phyloP scores from a whole-genome alignment of 2,797 vertebrate genomes.

The Artibeus jamaicensis region DNA sequence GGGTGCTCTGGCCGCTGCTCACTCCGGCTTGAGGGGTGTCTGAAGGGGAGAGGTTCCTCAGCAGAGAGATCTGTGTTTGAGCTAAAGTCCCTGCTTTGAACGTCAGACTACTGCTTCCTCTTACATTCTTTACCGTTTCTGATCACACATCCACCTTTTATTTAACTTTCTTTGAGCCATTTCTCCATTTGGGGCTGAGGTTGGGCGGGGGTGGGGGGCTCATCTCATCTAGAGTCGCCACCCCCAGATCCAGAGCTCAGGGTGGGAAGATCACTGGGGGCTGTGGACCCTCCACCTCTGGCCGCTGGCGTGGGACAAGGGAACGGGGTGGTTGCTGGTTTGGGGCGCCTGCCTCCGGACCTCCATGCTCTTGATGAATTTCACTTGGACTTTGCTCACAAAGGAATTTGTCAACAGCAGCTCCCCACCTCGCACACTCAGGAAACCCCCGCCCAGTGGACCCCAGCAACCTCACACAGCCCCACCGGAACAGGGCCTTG shows the following conservation, averaged over 20 bases:
- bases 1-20: background rate
- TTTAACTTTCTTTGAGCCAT: conserved; percentile 71
- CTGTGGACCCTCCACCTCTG: conserved; percentile 9
- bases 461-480: background rate
- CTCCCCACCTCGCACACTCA: background rate
- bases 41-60: conserved; percentile 16
- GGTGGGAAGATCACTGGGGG: conserved; percentile 5
- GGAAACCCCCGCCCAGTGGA: background rate
- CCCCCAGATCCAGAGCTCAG: conserved; percentile 11
- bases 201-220: background rate
- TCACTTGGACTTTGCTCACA: conserved; percentile 45
- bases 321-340: background rate
- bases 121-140: conserved; percentile 71
- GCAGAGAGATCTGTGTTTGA: background rate
- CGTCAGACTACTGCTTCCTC: conserved; percentile 59
- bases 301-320: background rate
- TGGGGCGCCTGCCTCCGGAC: background rate
- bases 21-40: background rate
- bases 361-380: conserved; percentile 60
- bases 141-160: conserved; percentile 66
- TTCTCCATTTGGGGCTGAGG: conserved; percentile 40
- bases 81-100: conserved; percentile 65
- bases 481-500: conserved; percentile 59
- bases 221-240: conserved; percentile 64
- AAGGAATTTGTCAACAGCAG: conserved; percentile 57